Conservation (phyloP, 2,113 vertebrate species). For the Cebus imitator region DNA sequence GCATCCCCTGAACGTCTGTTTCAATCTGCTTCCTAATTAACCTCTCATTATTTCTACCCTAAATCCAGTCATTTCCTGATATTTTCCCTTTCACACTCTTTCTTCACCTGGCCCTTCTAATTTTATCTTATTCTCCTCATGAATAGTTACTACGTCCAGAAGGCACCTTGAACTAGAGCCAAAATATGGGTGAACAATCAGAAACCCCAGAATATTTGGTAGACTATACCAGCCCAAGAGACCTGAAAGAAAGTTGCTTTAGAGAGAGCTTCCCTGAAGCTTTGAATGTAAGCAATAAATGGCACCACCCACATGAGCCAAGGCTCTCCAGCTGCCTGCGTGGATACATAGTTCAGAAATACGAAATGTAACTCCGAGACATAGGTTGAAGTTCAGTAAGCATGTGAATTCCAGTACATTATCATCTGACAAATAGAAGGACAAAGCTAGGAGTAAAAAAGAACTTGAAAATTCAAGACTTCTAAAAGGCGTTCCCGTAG, state of each 20-base stretch:
- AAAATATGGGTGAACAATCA: not conserved
- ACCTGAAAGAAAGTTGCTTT: not conserved
- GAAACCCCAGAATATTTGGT: not conserved
- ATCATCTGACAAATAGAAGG: slow-evolving; percentile 44
- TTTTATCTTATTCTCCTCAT: not conserved
- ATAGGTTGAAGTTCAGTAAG: slow-evolving; percentile 48
- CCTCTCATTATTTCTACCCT: not conserved
- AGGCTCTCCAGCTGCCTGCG: too few relatives aligned
- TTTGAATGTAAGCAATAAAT: not conserved
- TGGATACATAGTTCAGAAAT: not conserved
- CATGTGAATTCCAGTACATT: not conserved
- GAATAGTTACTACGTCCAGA: not conserved
- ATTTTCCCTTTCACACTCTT: not conserved
- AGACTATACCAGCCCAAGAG: not conserved
- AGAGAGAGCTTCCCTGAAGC: not conserved
- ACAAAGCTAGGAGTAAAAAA: slow-evolving; percentile 38
- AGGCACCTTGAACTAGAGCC: not conserved
- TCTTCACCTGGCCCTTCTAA: not conserved
- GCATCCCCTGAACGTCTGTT: not conserved
- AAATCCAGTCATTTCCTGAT: not conserved
- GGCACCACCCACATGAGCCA: not conserved
- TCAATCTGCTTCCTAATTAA: not conserved
- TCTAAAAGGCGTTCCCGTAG: slow-evolving; percentile 58
- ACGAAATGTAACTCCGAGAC: not conserved
- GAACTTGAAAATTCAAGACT: slow-evolving; percentile 65